Evolutionary conservation across 2,888 invertebrate genomes (phyloP), one percentile per base, ranked within the genome.

Genomic region (Digitonthophagus gazella): DNA sequence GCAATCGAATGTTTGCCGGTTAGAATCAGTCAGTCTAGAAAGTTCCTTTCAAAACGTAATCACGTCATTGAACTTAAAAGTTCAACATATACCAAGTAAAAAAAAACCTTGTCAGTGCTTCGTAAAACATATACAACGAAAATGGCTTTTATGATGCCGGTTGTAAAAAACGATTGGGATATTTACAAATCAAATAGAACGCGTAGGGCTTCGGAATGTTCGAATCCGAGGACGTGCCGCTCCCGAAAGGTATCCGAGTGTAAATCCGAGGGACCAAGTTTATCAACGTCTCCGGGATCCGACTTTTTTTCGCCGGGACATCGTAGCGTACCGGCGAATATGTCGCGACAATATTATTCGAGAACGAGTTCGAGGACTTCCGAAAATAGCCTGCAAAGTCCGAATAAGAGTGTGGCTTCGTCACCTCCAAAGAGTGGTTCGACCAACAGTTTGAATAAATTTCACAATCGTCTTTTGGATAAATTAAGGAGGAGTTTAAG

Each of bases 71-170:
- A 58, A 58, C 11, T 15, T n/a, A 16, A 61, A 44, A 44, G 28
- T 44, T 22, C 3, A 22, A 22, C 16, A 16, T n/a, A 58, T 61
- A 15, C 16, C 16, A 15, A 15, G 2, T 63, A 2, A 64, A 3
- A 65, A 16, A n/a, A 28, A 28, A 65, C 15, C n/a, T 14, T 14
- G 64, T n/a, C 15, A 14, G 66, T 64, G 69, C 55, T 67, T 58
- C 28, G 18, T 11, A 68, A 3, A 64, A 58, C 55, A 19, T n/a
- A 57, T 18, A 66, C 55, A 16, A 28, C 58, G 67, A 67, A 61
- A 61, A 95, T 95, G 95, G 95, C 95, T 87, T 95, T 95, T 85
- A 95, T 95, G 95, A 94, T 95, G 93, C 95, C 95, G 70, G 95
- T 95, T 74, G 90, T 95, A 85, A 95, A 95, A 86, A 95, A 95